Conservation (phyloP, 1,140 invertebrate genomes). For the Aphidius ervi region DNA sequence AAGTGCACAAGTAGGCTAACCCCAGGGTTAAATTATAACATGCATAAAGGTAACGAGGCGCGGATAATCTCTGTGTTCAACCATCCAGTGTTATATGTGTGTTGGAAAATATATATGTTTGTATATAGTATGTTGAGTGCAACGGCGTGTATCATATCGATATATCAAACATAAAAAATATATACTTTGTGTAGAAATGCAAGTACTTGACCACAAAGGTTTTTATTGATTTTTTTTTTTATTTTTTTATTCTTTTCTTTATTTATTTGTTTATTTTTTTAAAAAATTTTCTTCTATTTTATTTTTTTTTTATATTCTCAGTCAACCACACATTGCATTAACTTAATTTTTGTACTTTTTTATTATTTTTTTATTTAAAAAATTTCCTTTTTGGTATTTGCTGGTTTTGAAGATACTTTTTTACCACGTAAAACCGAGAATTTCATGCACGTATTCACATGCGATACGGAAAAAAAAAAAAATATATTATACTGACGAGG, state of each 20-base stretch:
- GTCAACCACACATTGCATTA: slow-evolving; percentile 20
- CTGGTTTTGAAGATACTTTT: neutral
- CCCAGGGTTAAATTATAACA: slow-evolving; percentile 15
- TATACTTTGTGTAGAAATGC: too few species aligned
- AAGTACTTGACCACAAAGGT: slow-evolving; percentile 15
- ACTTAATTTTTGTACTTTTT: slow-evolving; percentile 8
- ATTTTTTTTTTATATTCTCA: slow-evolving; percentile 3
- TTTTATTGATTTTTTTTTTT: slow-evolving; percentile 19
- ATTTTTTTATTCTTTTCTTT: too few species aligned
- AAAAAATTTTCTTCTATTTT: too few species aligned
- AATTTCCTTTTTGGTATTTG: slow-evolving; percentile 10
- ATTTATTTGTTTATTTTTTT: too few species aligned
- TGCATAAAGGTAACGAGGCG: slow-evolving; percentile 24
- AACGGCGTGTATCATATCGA: slow-evolving; percentile 16
- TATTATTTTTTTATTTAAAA: neutral
- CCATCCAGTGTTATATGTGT: neutral
- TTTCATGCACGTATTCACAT: too few species aligned
- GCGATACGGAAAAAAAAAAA: too few species aligned
- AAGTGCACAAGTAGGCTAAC: neutral
- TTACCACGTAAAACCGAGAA: too few species aligned
- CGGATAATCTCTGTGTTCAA: slow-evolving; percentile 21
- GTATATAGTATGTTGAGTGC: neutral
- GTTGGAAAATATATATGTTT: too few species aligned
- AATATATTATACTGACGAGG: too few species aligned
- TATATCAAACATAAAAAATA: slow-evolving; percentile 22